Base-by-base conservation (phyloP, 2,113 vertebrate species). In the Prunella himalayana region DNA sequence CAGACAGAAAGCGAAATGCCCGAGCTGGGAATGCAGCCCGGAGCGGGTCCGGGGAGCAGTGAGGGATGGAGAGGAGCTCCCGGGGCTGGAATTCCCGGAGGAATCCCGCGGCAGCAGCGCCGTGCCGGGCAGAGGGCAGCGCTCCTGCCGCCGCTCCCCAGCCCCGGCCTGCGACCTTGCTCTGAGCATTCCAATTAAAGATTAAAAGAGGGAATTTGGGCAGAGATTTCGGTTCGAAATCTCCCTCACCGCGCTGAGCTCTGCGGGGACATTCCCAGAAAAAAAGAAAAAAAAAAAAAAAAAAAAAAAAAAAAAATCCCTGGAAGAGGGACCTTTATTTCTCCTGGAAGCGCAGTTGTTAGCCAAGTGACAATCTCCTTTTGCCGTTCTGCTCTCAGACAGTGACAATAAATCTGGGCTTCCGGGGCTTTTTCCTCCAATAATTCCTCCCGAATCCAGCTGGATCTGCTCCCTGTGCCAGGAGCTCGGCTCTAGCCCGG, bases 161-260 rank as follows among this genome's bases (percentile, higher is more conserved):
- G 6, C 79, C 44, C 54, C 54, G 39, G 70, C 4, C 63, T 0
- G 1, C 0, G 24, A 1, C 45, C 63, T 8, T 5, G 42, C 51
- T 5, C 85, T 0, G 12, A 5, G 19, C 0, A 1, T 7, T 20
- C 10, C 35, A 80, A 59, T 39, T 1, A 13, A 18, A 13, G 3
- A 41, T n/a, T 18, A 35, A 41, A 65, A 35, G 27, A 6, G 20
- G 41, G 23, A 9, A 18, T 78, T 56, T 4, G 9, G 39, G 13
- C 33, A 19, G 3, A 9, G 4, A 4, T 44, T 75, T 41, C 14
- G 0, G 6, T 35, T 11, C 6, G 42, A 57, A 56, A 73, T 35
- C 44, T 49, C 16, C 70, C 25, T 22, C 42, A 1, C 47, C 35
- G 21, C 0, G 30, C 47, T 23, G 66, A 47, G 69, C 83, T 78